Evolutionary conservation across 2,888 invertebrate genomes (phyloP).

Genomic region (Lochmaea crataegi): DNA sequence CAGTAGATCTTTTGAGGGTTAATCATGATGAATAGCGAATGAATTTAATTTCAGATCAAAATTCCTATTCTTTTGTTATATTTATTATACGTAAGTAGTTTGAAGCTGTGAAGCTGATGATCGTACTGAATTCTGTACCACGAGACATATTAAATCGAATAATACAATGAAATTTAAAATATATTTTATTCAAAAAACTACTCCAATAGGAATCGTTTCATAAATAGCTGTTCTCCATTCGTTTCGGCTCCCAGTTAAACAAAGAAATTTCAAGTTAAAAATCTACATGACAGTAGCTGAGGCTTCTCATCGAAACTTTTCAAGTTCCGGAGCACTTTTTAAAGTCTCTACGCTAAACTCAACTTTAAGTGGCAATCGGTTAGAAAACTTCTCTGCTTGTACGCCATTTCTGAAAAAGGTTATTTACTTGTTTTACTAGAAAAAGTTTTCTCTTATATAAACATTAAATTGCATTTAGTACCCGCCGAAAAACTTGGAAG

Average conservation of each 20-base stretch:
- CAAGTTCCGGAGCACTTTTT: conserved; percentile 42
- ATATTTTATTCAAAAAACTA: background rate
- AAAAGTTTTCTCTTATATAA: conserved; percentile 52
- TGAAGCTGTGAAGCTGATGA: too few species aligned
- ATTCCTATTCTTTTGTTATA: too few species aligned
- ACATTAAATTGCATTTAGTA: conserved; percentile 49
- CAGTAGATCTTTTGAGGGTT: too few species aligned
- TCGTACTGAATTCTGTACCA: too few species aligned
- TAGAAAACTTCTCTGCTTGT: conserved; percentile 51
- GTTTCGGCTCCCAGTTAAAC: conserved; percentile 16
- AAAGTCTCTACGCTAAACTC: conserved; percentile 61
- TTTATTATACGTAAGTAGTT: too few species aligned
- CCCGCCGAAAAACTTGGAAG: conserved; percentile 21
- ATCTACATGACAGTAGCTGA: conserved; percentile 35
- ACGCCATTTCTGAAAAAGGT: conserved; percentile 53
- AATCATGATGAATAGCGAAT: too few species aligned
- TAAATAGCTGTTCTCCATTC: background rate
- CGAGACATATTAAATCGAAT: background rate
- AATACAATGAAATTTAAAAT: background rate
- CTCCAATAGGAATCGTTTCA: background rate
- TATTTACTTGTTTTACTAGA: conserved; percentile 54
- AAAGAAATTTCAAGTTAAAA: conserved; percentile 31
- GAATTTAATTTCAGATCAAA: too few species aligned
- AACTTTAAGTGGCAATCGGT: conserved; percentile 62
- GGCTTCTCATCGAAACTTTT: conserved; percentile 35